Conservation (phyloP, 2,797 vertebrate species). For the Bradypodion pumilum region DNA sequence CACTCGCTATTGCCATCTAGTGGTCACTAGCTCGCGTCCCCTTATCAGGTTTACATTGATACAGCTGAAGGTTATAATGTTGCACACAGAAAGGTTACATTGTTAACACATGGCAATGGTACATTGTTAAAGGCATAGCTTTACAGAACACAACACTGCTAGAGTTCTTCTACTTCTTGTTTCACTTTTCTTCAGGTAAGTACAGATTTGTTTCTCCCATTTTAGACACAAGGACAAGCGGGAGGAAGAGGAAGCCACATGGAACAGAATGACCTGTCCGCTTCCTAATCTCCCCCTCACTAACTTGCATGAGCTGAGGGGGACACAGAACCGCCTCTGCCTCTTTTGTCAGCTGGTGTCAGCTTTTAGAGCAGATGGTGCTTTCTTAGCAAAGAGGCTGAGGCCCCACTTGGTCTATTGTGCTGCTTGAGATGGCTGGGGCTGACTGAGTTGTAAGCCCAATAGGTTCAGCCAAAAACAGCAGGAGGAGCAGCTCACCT, state of each 20-base stretch:
- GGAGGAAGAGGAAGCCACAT: slow-evolving; percentile 1
- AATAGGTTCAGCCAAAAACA: background rate
- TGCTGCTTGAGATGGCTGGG: background rate
- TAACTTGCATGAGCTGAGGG: slow-evolving; percentile 1
- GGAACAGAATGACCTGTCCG: background rate
- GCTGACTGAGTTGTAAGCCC: background rate
- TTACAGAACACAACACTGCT: no score
- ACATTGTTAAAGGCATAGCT: no score
- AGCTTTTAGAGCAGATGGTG: background rate
- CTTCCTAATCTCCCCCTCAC: background rate
- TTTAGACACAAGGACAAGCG: background rate
- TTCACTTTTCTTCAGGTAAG: background rate
- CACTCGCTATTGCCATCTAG: no score
- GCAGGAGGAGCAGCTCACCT: background rate
- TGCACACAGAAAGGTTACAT: no score
- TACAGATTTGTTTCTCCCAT: background rate
- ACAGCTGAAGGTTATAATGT: no score
- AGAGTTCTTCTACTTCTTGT: background rate
- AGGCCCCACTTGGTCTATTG: background rate
- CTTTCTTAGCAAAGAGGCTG: background rate
- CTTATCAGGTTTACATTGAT: no score
- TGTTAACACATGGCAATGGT: no score
- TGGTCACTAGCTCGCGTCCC: no score
- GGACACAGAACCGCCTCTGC: background rate
- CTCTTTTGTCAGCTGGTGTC: slow-evolving; percentile 19